Conservation (phyloP, 2,113 vertebrate genomes). For the Ancistrus triradiatus region DNA sequence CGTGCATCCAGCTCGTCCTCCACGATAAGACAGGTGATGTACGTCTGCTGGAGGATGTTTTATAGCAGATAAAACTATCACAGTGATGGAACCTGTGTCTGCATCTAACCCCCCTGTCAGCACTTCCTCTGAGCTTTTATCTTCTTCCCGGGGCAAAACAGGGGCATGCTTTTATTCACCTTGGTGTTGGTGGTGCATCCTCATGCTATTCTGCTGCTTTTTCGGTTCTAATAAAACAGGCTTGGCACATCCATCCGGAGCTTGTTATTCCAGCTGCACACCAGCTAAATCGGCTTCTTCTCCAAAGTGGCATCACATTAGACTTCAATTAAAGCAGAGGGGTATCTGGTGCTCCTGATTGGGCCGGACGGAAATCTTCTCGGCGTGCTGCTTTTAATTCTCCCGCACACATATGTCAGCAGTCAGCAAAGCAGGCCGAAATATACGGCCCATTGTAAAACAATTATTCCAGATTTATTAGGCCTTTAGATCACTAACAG, state of each 20-base stretch:
- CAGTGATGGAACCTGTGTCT: constrained; percentile 2
- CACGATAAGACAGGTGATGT: constrained; percentile 15
- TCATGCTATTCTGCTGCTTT: not conserved
- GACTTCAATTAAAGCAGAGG: constrained; percentile 30
- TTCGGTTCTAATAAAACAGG: constrained; percentile 23
- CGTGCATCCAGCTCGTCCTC: not conserved
- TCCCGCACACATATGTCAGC: constrained; percentile 13
- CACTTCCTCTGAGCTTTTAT: constrained; percentile 13
- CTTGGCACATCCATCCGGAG: constrained; percentile 30
- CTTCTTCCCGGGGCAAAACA: not conserved
- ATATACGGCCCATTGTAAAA: constrained; percentile 45
- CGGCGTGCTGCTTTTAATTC: constrained; percentile 26
- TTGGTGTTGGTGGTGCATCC: not conserved
- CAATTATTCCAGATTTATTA: constrained; percentile 45
- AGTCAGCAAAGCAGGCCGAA: constrained; percentile 28
- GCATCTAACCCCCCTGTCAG: constrained; percentile 8
- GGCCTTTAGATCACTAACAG: constrained; percentile 42
- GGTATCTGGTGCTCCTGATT: not conserved
- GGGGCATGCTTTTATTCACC: constrained; percentile 8
- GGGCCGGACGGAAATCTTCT: constrained; percentile 14
- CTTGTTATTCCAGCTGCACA: constrained; percentile 40
- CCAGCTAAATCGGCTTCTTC: constrained; percentile 28
- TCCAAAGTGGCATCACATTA: constrained; percentile 19
- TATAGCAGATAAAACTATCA: constrained; percentile 28
- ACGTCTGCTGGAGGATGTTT: constrained; percentile 10